phyloP scores from a whole-genome alignment of 2,113 vertebrate species.

The Columbina picui region DNA sequence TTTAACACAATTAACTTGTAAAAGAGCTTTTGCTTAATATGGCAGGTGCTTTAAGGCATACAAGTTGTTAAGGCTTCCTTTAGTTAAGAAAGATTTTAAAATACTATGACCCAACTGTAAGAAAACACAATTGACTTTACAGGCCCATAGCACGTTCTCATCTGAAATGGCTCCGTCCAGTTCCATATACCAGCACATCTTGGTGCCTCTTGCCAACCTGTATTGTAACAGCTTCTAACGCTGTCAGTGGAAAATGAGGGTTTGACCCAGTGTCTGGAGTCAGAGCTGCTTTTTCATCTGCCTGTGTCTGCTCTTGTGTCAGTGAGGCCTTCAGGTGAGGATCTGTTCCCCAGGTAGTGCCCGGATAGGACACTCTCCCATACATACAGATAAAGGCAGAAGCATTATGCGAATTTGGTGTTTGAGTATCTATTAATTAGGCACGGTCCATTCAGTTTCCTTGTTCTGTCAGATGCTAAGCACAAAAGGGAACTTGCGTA shows the following conservation, averaged over 20 bases:
- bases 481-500: neutral
- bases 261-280: neutral
- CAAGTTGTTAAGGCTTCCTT: neutral
- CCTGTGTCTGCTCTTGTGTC: neutral
- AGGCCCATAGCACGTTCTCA: neutral
- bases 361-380: neutral
- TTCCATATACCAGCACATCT: neutral
- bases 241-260: neutral
- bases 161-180: rapidly evolving
- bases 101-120: neutral
- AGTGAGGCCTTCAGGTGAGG: neutral
- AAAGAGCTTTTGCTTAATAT: conserved; percentile 5
- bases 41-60: conserved; percentile 3
- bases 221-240: neutral
- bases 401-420: neutral
- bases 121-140: neutral
- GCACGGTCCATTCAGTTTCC: neutral
- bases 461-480: neutral
- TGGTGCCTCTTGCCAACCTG: neutral
- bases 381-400: neutral
- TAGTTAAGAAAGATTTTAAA: neutral
- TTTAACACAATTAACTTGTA: neutral
- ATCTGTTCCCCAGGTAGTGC: neutral
- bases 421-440: neutral
- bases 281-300: neutral